Evolutionary conservation across 53 echinoderm and acorn worm species (phyloP).

Genomic region (Holothuria scabra): DNA sequence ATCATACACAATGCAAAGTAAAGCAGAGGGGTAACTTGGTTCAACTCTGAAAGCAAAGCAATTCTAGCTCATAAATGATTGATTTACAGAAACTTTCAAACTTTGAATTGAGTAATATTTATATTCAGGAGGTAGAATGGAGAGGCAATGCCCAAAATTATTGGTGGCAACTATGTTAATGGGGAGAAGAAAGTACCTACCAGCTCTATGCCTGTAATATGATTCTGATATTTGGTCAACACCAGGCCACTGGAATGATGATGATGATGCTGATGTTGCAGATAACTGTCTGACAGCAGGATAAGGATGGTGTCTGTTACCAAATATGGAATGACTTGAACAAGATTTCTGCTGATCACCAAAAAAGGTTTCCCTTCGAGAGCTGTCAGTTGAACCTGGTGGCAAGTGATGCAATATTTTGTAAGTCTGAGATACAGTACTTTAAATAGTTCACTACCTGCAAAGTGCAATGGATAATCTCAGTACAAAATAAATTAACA

Average conservation of each 20-base stretch:
- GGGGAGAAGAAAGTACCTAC: conserved; percentile 43
- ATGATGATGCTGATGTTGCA: conserved; percentile 6
- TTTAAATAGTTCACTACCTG: too few species aligned
- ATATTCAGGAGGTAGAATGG: too few species aligned
- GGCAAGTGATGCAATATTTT: neutral
- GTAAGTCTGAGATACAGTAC: neutral
- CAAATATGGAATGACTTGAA: conserved; percentile 44
- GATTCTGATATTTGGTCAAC: conserved; percentile 91
- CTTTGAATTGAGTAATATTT: too few species aligned
- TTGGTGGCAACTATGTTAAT: too few species aligned
- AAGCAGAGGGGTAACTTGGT: too few species aligned
- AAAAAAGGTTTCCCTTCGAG: conserved; percentile 42
- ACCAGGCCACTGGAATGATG: conserved; percentile 85
- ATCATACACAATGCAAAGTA: too few species aligned
- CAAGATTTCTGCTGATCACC: conserved; percentile 24
- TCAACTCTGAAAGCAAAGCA: too few species aligned
- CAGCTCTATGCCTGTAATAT: conserved; percentile 86
- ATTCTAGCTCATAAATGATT: too few species aligned
- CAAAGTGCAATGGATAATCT: too few species aligned
- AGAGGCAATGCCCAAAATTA: too few species aligned
- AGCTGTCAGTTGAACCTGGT: conserved; percentile 19
- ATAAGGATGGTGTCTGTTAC: neutral
- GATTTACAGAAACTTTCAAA: too few species aligned
- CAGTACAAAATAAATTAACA: too few species aligned
- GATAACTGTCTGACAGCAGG: conserved; percentile 33